phyloP scores from a whole-genome alignment of 92 coral and sea anemone genomes.

The Isaurus tuberculatus region DNA sequence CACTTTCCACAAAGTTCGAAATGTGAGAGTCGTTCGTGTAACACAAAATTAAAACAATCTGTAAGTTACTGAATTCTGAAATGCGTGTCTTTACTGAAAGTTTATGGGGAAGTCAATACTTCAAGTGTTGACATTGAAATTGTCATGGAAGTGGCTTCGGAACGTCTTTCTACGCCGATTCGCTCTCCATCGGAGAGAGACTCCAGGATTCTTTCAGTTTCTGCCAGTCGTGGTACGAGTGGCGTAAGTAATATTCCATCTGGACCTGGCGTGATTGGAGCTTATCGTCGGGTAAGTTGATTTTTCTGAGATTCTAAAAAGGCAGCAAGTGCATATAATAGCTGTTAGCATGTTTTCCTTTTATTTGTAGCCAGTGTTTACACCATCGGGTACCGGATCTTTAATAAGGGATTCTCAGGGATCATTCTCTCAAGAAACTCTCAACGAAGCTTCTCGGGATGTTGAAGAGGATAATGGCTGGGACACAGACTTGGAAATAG shows the following conservation, averaged over 20 bases:
- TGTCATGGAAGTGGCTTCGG: conserved; percentile 82
- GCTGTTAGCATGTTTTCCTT: not conserved
- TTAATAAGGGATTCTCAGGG: conserved; percentile 82
- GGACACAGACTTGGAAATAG: conserved; percentile 98
- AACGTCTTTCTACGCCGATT: conserved; percentile 92
- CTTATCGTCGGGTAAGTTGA: conserved; percentile 73
- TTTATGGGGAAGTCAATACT: conserved; percentile 27
- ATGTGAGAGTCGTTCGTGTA: no score
- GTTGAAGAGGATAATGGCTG: conserved; percentile 83
- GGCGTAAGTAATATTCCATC: conserved; percentile 57
- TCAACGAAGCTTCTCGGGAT: conserved; percentile 51
- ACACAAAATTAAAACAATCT: not conserved
- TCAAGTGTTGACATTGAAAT: not conserved
- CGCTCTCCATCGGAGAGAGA: conserved; percentile 96
- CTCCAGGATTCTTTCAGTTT: conserved; percentile 71
- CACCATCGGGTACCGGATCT: conserved; percentile 80
- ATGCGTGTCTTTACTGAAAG: no score
- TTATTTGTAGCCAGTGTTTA: conserved; percentile 70
- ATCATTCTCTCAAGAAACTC: conserved; percentile 67
- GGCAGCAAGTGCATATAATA: not conserved
- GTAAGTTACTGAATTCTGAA: not conserved
- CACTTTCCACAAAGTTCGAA: not conserved
- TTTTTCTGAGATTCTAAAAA: not conserved
- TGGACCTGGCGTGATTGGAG: conserved; percentile 23
- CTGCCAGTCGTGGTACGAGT: conserved; percentile 80